These are phyloP conservation scores for Sprattus sprattus DNA, from an alignment of 2,113 vertebrate species.

Conservation along the genomic window DNA sequence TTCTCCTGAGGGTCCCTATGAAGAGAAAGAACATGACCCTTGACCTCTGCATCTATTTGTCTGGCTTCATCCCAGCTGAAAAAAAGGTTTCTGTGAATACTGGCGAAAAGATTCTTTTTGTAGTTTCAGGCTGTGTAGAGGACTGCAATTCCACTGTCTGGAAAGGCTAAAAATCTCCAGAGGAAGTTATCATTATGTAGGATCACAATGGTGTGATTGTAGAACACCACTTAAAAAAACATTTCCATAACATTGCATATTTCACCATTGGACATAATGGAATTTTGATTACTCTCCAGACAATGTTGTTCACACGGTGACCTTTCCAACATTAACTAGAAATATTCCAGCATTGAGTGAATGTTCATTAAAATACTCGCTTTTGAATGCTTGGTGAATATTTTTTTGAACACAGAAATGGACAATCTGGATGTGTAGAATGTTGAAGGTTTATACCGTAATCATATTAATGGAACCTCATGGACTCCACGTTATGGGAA, in stretches of 20 bases:
- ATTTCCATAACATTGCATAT: background rate
- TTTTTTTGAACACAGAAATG: no score
- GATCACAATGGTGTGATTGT: background rate
- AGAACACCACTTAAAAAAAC: background rate
- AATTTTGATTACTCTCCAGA: background rate
- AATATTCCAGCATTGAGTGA: background rate
- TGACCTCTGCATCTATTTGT: background rate
- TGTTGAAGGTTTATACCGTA: no score
- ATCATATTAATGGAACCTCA: background rate
- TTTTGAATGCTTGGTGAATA: no score
- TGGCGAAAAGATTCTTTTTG: no score
- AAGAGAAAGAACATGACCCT: slow-evolving; percentile 26
- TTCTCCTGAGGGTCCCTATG: slow-evolving; percentile 83
- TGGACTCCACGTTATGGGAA: background rate
- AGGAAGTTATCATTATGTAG: no score
- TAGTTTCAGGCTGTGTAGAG: background rate
- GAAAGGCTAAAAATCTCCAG: background rate
- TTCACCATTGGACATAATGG: background rate
- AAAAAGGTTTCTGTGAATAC: background rate
- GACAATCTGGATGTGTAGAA: no score
- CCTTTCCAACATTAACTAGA: background rate
- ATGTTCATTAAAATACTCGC: no score
- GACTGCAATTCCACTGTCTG: background rate
- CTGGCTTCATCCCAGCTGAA: background rate
- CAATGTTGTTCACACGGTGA: background rate